Percentiles rank a stretch among this genome's conserved stretches.
Conservation (phyloP, 2,797 vertebrate species). For the Sphenopsis melanotis region DNA sequence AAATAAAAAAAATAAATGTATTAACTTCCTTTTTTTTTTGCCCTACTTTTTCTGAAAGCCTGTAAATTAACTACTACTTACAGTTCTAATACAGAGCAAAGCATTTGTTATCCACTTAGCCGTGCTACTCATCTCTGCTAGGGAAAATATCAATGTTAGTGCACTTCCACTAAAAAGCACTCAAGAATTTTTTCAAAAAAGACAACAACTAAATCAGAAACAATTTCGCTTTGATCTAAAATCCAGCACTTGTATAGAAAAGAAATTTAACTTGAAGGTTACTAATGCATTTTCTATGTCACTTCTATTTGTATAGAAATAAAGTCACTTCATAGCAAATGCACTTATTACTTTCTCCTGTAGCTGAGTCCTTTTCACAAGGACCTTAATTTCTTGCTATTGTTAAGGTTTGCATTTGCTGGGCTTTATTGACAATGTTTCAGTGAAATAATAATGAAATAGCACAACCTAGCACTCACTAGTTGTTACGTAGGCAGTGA, state of each 20-base stretch:
- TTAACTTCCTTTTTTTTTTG: slow-evolving; percentile 35
- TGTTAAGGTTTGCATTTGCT: not conserved
- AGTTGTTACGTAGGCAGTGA: not conserved
- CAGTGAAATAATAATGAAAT: not conserved
- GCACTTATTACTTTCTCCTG: not conserved
- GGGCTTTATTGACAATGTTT: not conserved
- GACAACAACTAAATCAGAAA: not conserved
- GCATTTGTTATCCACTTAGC: slow-evolving; percentile 45
- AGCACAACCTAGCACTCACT: not conserved
- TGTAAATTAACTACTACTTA: slow-evolving; percentile 34
- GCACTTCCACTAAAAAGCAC: slow-evolving; percentile 12
- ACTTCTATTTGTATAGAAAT: slow-evolving; percentile 8
- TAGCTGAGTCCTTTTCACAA: not conserved
- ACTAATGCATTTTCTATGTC: not conserved
- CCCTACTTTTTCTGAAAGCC: slow-evolving; percentile 37
- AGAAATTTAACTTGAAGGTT: slow-evolving; percentile 25
- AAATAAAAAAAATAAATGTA: not conserved
- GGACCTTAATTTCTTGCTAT: not conserved
- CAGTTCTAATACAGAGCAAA: not conserved
- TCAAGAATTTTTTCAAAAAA: not conserved
- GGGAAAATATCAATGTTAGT: slow-evolving; percentile 16
- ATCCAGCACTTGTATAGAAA: not conserved
- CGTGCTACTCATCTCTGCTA: not conserved
- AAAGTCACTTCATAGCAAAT: not conserved
- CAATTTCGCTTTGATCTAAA: slow-evolving; percentile 39